A percentile compares a stretch with the other conserved stretches of the same genome.
These are phyloP conservation scores for Oreochromis spilurus DNA, from an alignment of 2,113 vertebrate species.

Conservation along the genomic window DNA sequence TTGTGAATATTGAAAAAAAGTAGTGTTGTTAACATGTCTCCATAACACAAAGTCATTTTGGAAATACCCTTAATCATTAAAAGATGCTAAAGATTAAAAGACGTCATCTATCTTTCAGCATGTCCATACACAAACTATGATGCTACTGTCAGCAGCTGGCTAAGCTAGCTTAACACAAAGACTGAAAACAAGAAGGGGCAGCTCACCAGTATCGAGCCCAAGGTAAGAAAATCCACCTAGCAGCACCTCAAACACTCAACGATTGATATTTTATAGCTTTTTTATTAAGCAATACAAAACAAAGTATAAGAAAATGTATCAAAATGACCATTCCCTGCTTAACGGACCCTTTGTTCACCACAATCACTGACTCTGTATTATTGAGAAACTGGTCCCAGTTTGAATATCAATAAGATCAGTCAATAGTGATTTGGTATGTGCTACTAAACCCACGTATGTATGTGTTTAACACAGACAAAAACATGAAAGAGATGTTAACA, in stretches of 20 bases:
- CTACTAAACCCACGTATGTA: background rate
- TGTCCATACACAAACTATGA: background rate
- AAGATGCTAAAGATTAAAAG: background rate
- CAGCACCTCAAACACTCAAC: background rate
- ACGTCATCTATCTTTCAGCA: background rate
- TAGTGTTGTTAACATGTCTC: background rate
- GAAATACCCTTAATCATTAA: background rate
- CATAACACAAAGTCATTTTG: background rate
- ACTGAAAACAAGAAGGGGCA: background rate
- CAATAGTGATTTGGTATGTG: background rate
- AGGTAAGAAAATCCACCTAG: background rate
- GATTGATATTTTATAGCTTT: background rate
- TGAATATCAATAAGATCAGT: background rate
- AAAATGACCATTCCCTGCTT: background rate
- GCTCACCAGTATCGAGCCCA: background rate
- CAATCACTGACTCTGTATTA: background rate
- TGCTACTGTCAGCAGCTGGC: background rate
- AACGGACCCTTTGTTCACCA: accelerated
- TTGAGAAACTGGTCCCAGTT: background rate
- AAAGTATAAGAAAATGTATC: background rate
- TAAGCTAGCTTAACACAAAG: background rate
- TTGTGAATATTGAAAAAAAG: background rate
- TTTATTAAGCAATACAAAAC: background rate
- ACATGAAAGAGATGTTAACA: background rate
- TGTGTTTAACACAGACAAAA: background rate